Base-by-base conservation (phyloP, 2,888 invertebrate genomes). In the Notocelia uddmanniana region DNA sequence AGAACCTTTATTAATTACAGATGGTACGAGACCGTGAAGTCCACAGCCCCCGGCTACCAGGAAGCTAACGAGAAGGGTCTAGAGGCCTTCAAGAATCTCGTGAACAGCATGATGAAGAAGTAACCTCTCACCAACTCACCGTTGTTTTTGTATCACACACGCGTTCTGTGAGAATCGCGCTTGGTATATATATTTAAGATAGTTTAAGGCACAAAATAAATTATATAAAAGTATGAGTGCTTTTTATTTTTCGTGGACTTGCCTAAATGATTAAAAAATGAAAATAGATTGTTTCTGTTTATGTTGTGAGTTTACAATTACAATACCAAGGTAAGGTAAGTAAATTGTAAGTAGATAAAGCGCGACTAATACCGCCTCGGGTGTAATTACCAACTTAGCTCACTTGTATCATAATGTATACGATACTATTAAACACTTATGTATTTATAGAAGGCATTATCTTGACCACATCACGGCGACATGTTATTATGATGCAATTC, bases 31-130 rank as follows among this genome's bases (percentile, higher is more conserved):
- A 69, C 74, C 57, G 74, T 74, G 31, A 76, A 78, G 68, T 23
- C 71, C 13, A 73, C 76, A 26, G 79, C 78, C 10, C 78, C 79
- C 3, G 78, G 78, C 0, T 79, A 86, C 76, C 68, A 76, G 77
- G 89, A 89, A 26, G 83, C 90, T 62, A 91, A 91, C 80, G 81
- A 86, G 81, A 81, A 83, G 52, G 91, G 90, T 41, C 77, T 87
- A 69, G 81, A 82, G 74, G 88, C 86, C 57, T 89, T 90, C 79
- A 90, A 89, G 78, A 69, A 52, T n/a, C 68, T 79, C 23, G 74
- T 76, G 23, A 73, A 74, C 68, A 75, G 67, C 63, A 67, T 75
- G 72, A 60, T 69, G 71, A 75, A 75, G 74, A 75, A 73, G 70
- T 77, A 68, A 73, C 63, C 41, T 54, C 18, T 13, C 41, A 18